A percentile compares a stretch with the other conserved stretches of the same genome.
phyloP scores from a whole-genome alignment of 2,888 invertebrate species.

The Marronus borbonicus region DNA sequence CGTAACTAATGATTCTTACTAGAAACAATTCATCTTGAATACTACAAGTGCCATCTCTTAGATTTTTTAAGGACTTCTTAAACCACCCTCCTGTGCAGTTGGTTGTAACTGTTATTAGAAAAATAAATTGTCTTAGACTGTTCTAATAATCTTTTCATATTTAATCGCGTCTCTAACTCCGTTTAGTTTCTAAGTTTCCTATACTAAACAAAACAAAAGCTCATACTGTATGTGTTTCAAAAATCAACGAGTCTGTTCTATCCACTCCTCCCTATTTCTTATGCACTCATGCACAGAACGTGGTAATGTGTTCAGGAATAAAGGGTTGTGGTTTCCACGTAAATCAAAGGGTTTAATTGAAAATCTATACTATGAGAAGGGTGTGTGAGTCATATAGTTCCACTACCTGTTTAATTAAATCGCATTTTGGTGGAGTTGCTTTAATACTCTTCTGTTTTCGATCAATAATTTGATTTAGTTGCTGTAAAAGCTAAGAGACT shows the following conservation, averaged over 20 bases:
- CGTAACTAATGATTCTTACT: no score
- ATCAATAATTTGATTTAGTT: background rate
- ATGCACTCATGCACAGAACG: background rate
- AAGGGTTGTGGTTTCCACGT: slow-evolving; percentile 8
- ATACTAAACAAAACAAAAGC: no score
- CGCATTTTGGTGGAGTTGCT: slow-evolving; percentile 15
- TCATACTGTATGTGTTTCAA: background rate
- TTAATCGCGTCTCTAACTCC: no score
- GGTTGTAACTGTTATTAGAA: no score
- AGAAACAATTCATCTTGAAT: no score
- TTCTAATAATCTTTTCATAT: no score
- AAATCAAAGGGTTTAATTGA: slow-evolving; percentile 18
- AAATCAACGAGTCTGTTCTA: background rate
- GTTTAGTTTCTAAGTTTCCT: no score
- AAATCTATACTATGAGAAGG: slow-evolving; percentile 39
- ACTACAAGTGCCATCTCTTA: no score
- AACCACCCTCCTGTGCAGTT: no score
- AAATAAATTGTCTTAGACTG: no score
- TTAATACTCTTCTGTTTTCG: background rate
- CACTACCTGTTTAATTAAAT: slow-evolving; percentile 32
- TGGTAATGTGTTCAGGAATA: slow-evolving; percentile 1
- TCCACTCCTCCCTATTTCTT: background rate
- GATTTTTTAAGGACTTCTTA: no score
- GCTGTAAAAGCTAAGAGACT: no score
- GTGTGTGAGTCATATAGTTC: slow-evolving; percentile 36